Evolutionary conservation across 2,888 invertebrate species (phyloP), one percentile per base, ranked within the genome.

Genomic region (Yponomeuta malinellus): DNA sequence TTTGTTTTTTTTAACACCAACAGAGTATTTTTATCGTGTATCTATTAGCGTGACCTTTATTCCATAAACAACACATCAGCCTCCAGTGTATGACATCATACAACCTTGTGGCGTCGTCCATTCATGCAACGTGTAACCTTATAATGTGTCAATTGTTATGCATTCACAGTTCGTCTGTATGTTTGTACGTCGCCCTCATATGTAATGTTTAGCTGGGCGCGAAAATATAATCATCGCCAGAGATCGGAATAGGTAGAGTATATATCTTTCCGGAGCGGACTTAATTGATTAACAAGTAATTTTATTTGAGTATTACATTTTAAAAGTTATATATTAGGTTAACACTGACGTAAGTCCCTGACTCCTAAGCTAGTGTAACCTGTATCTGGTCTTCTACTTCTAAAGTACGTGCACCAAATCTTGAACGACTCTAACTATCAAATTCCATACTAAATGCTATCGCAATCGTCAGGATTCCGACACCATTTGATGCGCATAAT

Each of bases 131-230:
- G 8, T 15, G 43, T 31, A 52, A 63, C 69, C 69, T 69, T 59
- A 31, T 6, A 10, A 69, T 69, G 69, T 69, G 69, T 63, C 12
- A 69, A 69, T 69, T 69, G 52, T 69, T 69, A 69, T 69, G 69
- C 37, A 33, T 69, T 69, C 23, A 52, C 52, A 5, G 52, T 48
- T 48, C 10, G 12, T 48, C 43, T 5, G 52, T 52, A 52, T 23
- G 52, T 12, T 31, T 69, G 52, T 52, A 69, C n/a, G 29, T 69
- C 52, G 48, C 29, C 23, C 31, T 69, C 48, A 52, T 43, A n/a
- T 43, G 43, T 68, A 52, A 43, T 68, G 37, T 68, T 43, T 29
- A 65, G 65, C 31, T 65, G 8, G 15, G 48, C n/a, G 10, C 33
- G 68, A 43, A 48, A 15, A 43, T 68, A 37, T 68, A 33, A 29